phyloP scores from a whole-genome alignment of 2,797 vertebrate species.

The Hippopotamyrus pictus region DNA sequence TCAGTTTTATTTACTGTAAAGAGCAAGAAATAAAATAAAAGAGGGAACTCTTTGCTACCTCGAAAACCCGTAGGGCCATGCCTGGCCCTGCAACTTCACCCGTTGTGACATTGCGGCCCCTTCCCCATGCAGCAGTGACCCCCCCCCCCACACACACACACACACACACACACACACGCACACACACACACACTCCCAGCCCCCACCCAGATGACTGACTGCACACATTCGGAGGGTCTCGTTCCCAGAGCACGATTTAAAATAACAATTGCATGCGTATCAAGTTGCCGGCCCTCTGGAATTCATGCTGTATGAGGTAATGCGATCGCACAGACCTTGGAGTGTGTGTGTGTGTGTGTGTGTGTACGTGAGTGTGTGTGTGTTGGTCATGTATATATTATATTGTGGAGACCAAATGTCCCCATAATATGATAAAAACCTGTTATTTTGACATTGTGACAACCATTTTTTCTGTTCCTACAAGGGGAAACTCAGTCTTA shows the following conservation, averaged over 20 bases:
- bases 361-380: conserved; percentile 22
- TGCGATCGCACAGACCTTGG: conserved; percentile 54
- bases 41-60: neutral
- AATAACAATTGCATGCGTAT: conserved; percentile 71
- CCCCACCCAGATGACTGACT: conserved; percentile 48
- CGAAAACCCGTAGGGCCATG: neutral
- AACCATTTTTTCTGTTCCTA: neutral
- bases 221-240: conserved; percentile 48
- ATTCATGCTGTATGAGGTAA: conserved; percentile 69
- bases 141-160: neutral
- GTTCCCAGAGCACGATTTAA: conserved; percentile 68
- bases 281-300: conserved; percentile 61
- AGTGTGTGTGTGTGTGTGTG: conserved; percentile 26
- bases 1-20: conserved; percentile 62
- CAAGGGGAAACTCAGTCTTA: neutral
- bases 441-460: neutral
- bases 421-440: neutral
- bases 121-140: conserved; percentile 9
- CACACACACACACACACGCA: neutral
- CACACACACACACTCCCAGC: neutral
- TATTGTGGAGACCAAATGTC: neutral
- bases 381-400: neutral
- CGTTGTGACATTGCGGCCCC: neutral
- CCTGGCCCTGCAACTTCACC: neutral
- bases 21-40: conserved; percentile 29